phyloP scores from a whole-genome alignment of 2,888 invertebrate genomes.

The Cephus runcator region DNA sequence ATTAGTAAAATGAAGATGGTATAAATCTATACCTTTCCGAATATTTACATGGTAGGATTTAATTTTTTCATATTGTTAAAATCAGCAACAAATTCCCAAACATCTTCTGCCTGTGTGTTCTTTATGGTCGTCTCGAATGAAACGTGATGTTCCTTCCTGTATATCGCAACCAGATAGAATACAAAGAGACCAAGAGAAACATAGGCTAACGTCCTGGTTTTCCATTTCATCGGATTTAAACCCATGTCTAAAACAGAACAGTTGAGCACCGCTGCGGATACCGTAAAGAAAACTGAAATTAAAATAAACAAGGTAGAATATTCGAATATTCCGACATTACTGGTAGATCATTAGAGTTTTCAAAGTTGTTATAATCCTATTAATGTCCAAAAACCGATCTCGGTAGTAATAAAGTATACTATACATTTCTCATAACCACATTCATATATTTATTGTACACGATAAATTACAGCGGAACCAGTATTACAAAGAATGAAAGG shows the following conservation, averaged over 20 bases:
- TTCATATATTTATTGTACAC: neutral
- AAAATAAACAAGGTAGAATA: neutral
- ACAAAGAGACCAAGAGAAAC: slow-evolving; percentile 31
- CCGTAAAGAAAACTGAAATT: neutral
- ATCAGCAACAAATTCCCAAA: slow-evolving; percentile 82
- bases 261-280: neutral
- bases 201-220: slow-evolving; percentile 47
- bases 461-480: neutral
- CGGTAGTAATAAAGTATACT: neutral
- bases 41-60: slow-evolving; percentile 79
- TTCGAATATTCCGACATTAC: neutral
- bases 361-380: neutral
- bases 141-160: slow-evolving; percentile 49
- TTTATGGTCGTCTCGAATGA: slow-evolving; percentile 66
- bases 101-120: slow-evolving; percentile 70
- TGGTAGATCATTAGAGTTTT: neutral
- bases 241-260: slow-evolving; percentile 40
- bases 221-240: slow-evolving; percentile 60
- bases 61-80: slow-evolving; percentile 78
- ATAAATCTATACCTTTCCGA: neutral
- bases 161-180: slow-evolving; percentile 47
- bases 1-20: neutral
- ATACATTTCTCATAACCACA: neutral
- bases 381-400: neutral
- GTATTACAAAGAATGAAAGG: neutral